These are phyloP conservation scores for Daphoenositta chrysoptera DNA, from an alignment of 2,113 vertebrate genomes.

Conservation along the genomic window DNA sequence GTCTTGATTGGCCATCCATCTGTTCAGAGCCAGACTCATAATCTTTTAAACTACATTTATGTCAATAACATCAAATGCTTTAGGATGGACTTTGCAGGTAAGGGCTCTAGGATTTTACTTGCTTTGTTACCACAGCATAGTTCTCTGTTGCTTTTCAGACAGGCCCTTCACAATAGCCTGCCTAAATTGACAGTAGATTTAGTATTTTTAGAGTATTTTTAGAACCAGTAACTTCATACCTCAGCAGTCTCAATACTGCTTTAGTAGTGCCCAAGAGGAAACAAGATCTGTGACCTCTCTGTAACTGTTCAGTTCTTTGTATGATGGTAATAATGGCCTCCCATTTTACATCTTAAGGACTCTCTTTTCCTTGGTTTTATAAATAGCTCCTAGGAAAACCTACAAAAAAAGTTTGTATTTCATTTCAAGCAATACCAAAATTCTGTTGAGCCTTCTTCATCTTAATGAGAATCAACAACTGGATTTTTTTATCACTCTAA, in stretches of 20 bases:
- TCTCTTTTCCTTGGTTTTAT: background rate
- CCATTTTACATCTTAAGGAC: background rate
- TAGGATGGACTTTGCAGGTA: background rate
- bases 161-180: background rate
- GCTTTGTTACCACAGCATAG: background rate
- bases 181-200: background rate
- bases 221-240: background rate
- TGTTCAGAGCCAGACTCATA: background rate
- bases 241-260: background rate
- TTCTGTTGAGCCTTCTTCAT: background rate
- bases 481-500: background rate
- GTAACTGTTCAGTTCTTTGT: background rate
- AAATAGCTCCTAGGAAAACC: background rate
- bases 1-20: background rate
- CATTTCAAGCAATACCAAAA: background rate
- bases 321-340: background rate
- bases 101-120: background rate
- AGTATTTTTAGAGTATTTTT: background rate
- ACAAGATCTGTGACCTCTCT: background rate
- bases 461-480: background rate
- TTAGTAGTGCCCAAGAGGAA: background rate
- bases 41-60: background rate
- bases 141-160: background rate
- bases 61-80: background rate
- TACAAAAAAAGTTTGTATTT: background rate